These are phyloP conservation scores for Odobenus rosmarus DNA, from an alignment of 2,113 vertebrate genomes.

Conservation along the genomic window DNA sequence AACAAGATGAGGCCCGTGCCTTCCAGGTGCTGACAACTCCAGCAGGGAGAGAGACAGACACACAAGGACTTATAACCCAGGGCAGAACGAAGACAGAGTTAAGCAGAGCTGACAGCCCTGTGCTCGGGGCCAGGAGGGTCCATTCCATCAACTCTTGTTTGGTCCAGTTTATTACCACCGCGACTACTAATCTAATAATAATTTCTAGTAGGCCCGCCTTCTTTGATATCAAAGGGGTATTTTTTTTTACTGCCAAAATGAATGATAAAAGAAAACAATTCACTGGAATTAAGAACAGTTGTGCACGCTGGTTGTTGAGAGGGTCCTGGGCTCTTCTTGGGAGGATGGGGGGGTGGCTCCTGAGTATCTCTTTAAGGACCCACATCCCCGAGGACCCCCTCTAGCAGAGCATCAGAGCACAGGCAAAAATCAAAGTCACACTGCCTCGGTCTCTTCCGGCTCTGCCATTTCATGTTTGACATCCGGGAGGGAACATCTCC, in stretches of 20 bases:
- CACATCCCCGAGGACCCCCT: background rate
- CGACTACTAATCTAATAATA: constrained; percentile 60
- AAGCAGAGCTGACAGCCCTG: constrained; percentile 25
- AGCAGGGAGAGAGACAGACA: background rate
- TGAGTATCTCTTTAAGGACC: constrained; percentile 32
- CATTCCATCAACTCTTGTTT: constrained; percentile 26
- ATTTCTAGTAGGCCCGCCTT: constrained; percentile 46
- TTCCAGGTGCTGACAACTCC: constrained; percentile 5
- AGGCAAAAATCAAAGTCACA: constrained; percentile 54
- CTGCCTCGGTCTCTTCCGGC: constrained; percentile 14
- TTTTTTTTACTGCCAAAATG: constrained; percentile 59
- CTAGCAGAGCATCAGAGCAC: background rate
- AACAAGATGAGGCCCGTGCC: background rate
- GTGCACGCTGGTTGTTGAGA: background rate
- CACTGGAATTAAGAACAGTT: constrained; percentile 62
- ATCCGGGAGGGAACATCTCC: constrained; percentile 59
- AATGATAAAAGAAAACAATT: constrained; percentile 68
- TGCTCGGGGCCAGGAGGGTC: background rate
- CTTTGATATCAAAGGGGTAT: constrained; percentile 60
- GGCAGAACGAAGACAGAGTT: background rate
- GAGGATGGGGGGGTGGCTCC: background rate
- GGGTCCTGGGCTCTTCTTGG: background rate
- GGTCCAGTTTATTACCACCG: background rate
- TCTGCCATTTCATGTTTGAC: constrained; percentile 60
- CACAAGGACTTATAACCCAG: background rate